These are phyloP conservation scores for Vidua macroura DNA, from an alignment of 2,113 vertebrate genomes.

Conservation along the genomic window DNA sequence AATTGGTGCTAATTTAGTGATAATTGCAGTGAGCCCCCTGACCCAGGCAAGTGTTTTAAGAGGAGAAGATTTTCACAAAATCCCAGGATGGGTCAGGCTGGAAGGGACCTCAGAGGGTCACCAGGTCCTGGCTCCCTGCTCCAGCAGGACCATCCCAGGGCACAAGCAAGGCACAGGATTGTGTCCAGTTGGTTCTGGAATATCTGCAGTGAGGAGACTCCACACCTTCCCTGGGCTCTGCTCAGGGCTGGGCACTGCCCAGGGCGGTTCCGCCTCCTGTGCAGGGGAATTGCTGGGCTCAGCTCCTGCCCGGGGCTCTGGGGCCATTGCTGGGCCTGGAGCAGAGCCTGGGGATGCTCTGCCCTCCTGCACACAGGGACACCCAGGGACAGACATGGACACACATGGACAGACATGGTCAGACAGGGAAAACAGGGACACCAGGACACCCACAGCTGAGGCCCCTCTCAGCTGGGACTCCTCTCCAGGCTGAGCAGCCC, in stretches of 20 bases:
- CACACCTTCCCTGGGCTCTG: not conserved
- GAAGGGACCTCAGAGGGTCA: not conserved
- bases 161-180: not conserved
- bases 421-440: no score
- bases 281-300: not conserved
- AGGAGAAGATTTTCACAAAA: not conserved
- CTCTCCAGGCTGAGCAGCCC: not conserved
- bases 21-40: not conserved
- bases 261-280: not conserved
- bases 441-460: no score
- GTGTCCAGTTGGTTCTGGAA: not conserved
- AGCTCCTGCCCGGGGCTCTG: accelerated
- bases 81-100: not conserved
- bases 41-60: not conserved
- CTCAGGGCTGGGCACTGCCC: not conserved
- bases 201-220: not conserved
- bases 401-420: no score
- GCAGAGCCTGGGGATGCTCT: not conserved
- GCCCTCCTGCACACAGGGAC: not conserved
- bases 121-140: not conserved
- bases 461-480: not conserved
- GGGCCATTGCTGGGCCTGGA: not conserved
- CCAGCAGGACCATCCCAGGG: not conserved
- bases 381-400: no score
- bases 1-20: not conserved